Conservation (phyloP, 2,113 vertebrate species). For the Mustelus asterias region DNA sequence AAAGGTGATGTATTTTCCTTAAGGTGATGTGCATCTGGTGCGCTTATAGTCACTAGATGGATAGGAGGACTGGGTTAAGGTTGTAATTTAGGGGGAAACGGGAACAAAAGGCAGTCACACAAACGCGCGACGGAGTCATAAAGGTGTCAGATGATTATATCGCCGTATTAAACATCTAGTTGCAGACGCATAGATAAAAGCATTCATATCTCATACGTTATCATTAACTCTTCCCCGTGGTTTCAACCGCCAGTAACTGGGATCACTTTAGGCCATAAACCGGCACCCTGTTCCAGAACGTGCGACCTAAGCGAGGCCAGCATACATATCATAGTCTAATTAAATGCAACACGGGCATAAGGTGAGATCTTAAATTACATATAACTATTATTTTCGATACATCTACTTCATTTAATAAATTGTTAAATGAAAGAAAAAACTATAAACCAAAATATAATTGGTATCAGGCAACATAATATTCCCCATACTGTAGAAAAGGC, state of each 20-base stretch:
- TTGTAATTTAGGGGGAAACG: background rate
- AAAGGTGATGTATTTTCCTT: constrained; percentile 22
- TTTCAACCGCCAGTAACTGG: background rate
- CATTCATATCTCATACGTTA: background rate
- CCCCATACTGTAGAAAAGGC: background rate
- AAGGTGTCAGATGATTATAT: constrained; percentile 25
- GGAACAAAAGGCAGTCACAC: background rate
- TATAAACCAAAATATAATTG: background rate
- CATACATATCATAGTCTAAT: constrained; percentile 23
- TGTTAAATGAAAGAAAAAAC: background rate
- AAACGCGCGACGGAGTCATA: background rate
- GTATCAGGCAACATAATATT: background rate
- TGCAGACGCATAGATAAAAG: background rate
- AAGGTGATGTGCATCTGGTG: background rate
- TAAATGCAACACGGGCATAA: background rate
- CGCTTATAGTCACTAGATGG: background rate
- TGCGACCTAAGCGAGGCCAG: background rate
- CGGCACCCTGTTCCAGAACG: constrained; percentile 21
- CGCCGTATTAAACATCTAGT: constrained; percentile 25
- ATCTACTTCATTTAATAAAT: constrained; percentile 4
- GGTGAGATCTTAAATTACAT: constrained; percentile 20
- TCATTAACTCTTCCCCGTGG: constrained; percentile 5
- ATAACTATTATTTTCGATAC: background rate
- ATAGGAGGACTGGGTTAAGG: background rate
- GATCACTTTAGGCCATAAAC: constrained; percentile 15